Percentiles rank a stretch among this genome's conserved stretches.
These are phyloP conservation scores for Notiomystis cincta DNA, from an alignment of 2,113 vertebrate genomes.

Conservation along the genomic window DNA sequence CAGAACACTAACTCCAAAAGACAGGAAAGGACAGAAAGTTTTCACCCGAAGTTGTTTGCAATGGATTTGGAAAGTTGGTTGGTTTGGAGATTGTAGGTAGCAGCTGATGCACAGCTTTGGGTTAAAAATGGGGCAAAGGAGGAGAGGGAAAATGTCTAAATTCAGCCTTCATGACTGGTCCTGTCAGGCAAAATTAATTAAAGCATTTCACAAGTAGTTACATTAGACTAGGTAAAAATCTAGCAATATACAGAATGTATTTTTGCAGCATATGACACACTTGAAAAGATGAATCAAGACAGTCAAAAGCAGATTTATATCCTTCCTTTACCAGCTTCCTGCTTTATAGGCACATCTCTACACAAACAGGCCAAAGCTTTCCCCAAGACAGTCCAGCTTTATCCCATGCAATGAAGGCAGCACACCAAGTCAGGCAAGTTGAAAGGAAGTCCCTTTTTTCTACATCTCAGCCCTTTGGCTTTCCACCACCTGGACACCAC, in stretches of 20 bases:
- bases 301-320: neutral
- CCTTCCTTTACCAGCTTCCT: neutral
- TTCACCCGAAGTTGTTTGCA: neutral
- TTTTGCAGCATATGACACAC: neutral
- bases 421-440: neutral
- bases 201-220: neutral
- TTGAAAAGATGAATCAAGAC: neutral
- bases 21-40: neutral
- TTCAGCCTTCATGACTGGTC: neutral
- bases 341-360: neutral
- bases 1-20: neutral
- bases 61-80: neutral
- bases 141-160: neutral
- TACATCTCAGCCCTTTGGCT: slow-evolving; percentile 24
- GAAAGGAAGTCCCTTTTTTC: slow-evolving; percentile 43
- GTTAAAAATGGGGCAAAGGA: neutral
- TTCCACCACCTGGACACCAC: slow-evolving; percentile 61
- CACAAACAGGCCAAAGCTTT: neutral
- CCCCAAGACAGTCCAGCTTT: neutral
- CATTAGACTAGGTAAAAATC: neutral
- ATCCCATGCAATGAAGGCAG: neutral
- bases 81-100: neutral
- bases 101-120: neutral
- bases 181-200: neutral
- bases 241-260: neutral